Conservation (phyloP, 2,888 invertebrate genomes). For the Cactoblastis cactorum region DNA sequence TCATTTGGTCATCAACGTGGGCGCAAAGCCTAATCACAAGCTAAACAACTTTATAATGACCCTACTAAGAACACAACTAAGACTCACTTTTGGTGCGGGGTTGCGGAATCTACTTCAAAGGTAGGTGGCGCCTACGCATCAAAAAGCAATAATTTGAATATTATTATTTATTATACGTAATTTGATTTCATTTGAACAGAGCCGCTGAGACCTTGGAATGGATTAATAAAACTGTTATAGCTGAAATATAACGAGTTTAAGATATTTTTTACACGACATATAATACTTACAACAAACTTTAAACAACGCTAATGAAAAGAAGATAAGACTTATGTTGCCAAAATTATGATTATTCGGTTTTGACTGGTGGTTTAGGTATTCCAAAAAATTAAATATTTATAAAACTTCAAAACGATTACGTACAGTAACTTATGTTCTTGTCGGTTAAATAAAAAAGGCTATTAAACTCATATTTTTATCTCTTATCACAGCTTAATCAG, state of each 20-base stretch:
- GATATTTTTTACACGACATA: background rate
- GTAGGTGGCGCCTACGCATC: slow-evolving; percentile 60
- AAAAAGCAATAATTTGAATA: slow-evolving; percentile 51
- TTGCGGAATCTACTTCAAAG: slow-evolving; percentile 61
- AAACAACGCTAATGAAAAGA: too few species aligned
- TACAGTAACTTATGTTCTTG: background rate
- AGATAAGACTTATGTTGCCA: too few species aligned
- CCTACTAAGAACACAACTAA: slow-evolving; percentile 60
- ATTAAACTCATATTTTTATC: slow-evolving; percentile 64
- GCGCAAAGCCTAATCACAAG: slow-evolving; percentile 64
- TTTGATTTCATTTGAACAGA: slow-evolving; percentile 30
- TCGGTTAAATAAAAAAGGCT: slow-evolving; percentile 35
- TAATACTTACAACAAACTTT: background rate
- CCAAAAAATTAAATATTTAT: too few species aligned
- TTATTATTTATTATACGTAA: slow-evolving; percentile 33
- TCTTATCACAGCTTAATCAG: slow-evolving; percentile 60
- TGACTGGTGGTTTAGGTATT: too few species aligned
- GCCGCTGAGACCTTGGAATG: slow-evolving; percentile 19
- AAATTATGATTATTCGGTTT: too few species aligned
- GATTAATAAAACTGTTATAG: slow-evolving; percentile 7
- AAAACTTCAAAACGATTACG: background rate
- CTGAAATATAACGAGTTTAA: background rate
- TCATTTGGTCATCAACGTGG: slow-evolving; percentile 75
- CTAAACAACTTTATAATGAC: slow-evolving; percentile 73
- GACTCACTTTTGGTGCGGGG: slow-evolving; percentile 62